Evolutionary conservation across 2,797 vertebrate genomes (phyloP).

Genomic region (Danio kyathit): DNA sequence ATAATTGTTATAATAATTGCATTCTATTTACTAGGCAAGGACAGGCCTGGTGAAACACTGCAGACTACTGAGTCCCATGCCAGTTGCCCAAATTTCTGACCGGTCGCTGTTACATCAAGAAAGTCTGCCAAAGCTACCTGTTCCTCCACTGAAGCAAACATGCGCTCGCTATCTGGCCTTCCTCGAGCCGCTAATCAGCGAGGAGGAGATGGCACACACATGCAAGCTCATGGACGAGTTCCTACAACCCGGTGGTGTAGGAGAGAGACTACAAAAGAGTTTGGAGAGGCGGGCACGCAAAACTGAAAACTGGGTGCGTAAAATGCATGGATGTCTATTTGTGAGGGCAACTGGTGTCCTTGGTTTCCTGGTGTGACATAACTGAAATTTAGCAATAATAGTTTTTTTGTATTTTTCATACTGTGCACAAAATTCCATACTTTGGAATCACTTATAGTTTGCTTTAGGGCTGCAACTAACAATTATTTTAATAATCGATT

Average conservation of each 20-base stretch:
- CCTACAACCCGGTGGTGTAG: conserved; percentile 84
- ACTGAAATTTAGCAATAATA: background rate
- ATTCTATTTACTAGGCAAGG: conserved; percentile 73
- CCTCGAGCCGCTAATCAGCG: conserved; percentile 88
- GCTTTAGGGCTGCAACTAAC: too few species aligned
- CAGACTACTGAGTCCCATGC: conserved; percentile 79
- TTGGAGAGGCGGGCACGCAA: conserved; percentile 90
- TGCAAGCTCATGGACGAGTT: conserved; percentile 87
- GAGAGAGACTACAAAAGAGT: conserved; percentile 92
- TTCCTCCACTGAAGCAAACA: conserved; percentile 90
- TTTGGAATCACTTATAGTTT: too few species aligned
- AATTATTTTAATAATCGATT: too few species aligned
- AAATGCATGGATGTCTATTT: background rate
- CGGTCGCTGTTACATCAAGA: conserved; percentile 87
- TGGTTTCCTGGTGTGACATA: background rate
- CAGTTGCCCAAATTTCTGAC: conserved; percentile 74
- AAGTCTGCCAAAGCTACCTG: conserved; percentile 86
- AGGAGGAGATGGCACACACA: conserved; percentile 90
- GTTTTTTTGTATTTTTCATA: too few species aligned
- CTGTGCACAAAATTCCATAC: too few species aligned
- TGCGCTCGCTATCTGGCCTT: conserved; percentile 87
- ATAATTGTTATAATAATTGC: background rate
- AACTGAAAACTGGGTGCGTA: conserved; percentile 93
- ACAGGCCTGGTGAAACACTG: conserved; percentile 74
- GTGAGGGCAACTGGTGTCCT: background rate